Evolutionary conservation across 1,140 invertebrate species (phyloP).

Genomic region (Chlorops oryzae): DNA sequence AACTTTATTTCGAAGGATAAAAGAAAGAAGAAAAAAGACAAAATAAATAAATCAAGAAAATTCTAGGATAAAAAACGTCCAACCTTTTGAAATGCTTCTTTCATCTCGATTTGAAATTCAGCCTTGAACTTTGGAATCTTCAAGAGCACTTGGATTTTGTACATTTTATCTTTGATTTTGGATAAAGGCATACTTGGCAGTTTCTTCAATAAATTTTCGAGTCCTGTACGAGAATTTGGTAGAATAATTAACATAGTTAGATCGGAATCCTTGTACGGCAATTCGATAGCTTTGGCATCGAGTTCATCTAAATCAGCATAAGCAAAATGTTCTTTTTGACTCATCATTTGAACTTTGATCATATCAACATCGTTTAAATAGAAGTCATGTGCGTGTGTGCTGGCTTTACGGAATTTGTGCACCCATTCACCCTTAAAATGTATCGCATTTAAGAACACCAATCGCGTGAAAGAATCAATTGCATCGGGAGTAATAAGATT

Average conservation of each 20-base stretch:
- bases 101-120: conserved; percentile 52
- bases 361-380: conserved; percentile 22
- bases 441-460: conserved; percentile 61
- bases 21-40: conserved; percentile 12
- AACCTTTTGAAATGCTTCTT: conserved; percentile 51
- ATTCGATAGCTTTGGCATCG: conserved; percentile 32
- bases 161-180: conserved; percentile 33
- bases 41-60: not conserved
- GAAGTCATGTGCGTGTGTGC: conserved; percentile 27
- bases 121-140: conserved; percentile 60
- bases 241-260: conserved; percentile 56
- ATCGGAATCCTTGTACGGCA: conserved; percentile 49
- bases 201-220: conserved; percentile 49
- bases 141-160: conserved; percentile 47
- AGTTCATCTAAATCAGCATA: conserved; percentile 28
- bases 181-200: conserved; percentile 42
- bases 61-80: not conserved
- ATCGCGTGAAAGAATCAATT: conserved; percentile 31
- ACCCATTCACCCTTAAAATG: conserved; percentile 54
- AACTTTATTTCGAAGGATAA: no score
- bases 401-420: conserved; percentile 22
- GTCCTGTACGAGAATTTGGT: conserved; percentile 51
- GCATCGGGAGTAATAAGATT: conserved; percentile 49
- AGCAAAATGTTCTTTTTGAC: conserved; percentile 37
- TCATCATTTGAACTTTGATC: conserved; percentile 52